phyloP scores from a whole-genome alignment of 1,140 invertebrate species.

The Micrasema minimum region DNA sequence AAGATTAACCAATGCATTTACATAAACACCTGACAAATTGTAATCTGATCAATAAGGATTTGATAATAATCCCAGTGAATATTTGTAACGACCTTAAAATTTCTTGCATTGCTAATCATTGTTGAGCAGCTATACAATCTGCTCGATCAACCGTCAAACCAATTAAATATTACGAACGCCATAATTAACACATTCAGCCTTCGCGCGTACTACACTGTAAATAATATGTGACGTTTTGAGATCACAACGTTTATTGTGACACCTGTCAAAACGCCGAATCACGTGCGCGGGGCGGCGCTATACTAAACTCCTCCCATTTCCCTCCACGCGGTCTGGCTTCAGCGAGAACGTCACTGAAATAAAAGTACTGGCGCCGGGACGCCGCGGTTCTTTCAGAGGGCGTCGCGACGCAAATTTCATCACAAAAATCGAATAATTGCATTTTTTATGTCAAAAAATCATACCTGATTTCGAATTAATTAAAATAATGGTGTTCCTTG shows the following conservation, averaged over 20 bases:
- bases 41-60: no score
- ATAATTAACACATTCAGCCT: constrained; percentile 32
- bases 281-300: constrained; percentile 41
- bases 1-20: no score
- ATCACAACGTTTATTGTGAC: constrained; percentile 30
- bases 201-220: constrained; percentile 36
- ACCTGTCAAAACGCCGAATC: constrained; percentile 48
- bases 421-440: background rate
- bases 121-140: background rate
- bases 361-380: constrained; percentile 10
- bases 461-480: no score
- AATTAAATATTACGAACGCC: constrained; percentile 1
- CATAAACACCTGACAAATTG: no score
- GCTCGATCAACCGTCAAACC: constrained; percentile 18
- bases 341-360: background rate
- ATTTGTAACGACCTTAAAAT: background rate
- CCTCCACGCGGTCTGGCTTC: background rate
- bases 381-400: background rate
- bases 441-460: constrained; percentile 49
- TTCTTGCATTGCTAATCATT: constrained; percentile 17
- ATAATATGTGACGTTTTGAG: constrained; percentile 44
- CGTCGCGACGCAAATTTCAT: background rate
- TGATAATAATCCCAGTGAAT: no score
- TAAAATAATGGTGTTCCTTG: no score
- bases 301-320: constrained; percentile 6